A percentile compares a stretch with the other conserved stretches of the same genome.
Evolutionary conservation across 1,140 invertebrate species (phyloP).

Genomic region (Coboldia fuscipes): DNA sequence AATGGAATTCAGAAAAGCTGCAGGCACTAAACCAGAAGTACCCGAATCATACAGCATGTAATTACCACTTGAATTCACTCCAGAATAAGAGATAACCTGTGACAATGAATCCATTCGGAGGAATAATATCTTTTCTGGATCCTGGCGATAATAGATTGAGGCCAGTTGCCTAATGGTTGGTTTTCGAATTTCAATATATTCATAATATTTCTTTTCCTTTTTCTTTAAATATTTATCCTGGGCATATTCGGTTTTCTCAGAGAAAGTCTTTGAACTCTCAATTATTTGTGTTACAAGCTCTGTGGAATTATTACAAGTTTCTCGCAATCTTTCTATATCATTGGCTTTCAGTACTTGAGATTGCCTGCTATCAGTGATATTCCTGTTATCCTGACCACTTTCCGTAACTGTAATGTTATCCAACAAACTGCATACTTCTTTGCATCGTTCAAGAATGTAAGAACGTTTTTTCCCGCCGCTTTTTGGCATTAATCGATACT

Average conservation of each 20-base stretch:
- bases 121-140: slow-evolving; percentile 52
- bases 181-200: slow-evolving; percentile 45
- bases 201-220: slow-evolving; percentile 79
- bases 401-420: slow-evolving; percentile 28
- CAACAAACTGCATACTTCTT: slow-evolving; percentile 22
- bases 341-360: slow-evolving; percentile 67
- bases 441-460: slow-evolving; percentile 29
- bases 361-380: slow-evolving; percentile 60
- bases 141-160: slow-evolving; percentile 57
- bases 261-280: slow-evolving; percentile 72
- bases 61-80: slow-evolving; percentile 52
- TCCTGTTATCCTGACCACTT: slow-evolving; percentile 60
- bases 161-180: slow-evolving; percentile 52
- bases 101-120: slow-evolving; percentile 69
- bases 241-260: slow-evolving; percentile 72
- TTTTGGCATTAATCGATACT: slow-evolving; percentile 50
- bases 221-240: slow-evolving; percentile 90
- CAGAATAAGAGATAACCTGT: slow-evolving; percentile 62
- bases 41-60: slow-evolving; percentile 77
- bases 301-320: slow-evolving; percentile 47
- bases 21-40: slow-evolving; percentile 58
- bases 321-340: slow-evolving; percentile 58
- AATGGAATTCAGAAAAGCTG: slow-evolving; percentile 53
- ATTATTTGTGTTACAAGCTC: slow-evolving; percentile 73
- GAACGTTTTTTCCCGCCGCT: slow-evolving; percentile 23